Base-by-base conservation (phyloP, 2,113 vertebrate species). In the Gorsachius goisagi region DNA sequence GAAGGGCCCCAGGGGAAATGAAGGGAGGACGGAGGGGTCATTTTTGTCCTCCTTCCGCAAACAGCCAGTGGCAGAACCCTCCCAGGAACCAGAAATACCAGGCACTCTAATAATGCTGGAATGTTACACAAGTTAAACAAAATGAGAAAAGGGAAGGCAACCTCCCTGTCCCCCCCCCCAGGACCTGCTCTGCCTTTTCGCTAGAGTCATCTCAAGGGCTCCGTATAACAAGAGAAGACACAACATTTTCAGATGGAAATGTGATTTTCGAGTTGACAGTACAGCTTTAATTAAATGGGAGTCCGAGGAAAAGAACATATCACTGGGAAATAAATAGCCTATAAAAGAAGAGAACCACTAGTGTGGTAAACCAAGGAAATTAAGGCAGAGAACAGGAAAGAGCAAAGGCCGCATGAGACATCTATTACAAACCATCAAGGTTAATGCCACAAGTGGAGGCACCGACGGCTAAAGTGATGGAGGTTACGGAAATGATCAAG, bases 241-340 rank as follows among this genome's bases (percentile, higher is more conserved):
- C 82, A 80, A 83, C 85, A 92, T 94, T 93, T 95, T 93, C 95
- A 60, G 93, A 86, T 44, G 68, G 93, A 96, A 97, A 96, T 86
- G 85, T 81, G 82, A 90, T 96, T 94, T 96, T 86, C 76, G 64
- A 68, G 79, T 84, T 95, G 95, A 90, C 95, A 86, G 67, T 91
- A 23, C 44, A 86, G 35, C 41, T 88, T 95, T 95, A 97, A 97
- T 96, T 96, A 96, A 94, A 96, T 96, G 88, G 63, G 93, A 96
- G 90, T 86, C 82, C 88, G 83, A 92, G 85, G 72, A 49, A 94
- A 94, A 93, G 92, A 86, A 90, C 72, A 32, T 45, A 91, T 86
- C 82, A 60, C 76, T 14, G 27, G 50, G 75, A 96, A 96, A 96
- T 92, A 96, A 94, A 96, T 89, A 96, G 92, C 72, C 85, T 92